Base-by-base conservation (phyloP, 2,113 vertebrate genomes). In the Verasper variegatus region DNA sequence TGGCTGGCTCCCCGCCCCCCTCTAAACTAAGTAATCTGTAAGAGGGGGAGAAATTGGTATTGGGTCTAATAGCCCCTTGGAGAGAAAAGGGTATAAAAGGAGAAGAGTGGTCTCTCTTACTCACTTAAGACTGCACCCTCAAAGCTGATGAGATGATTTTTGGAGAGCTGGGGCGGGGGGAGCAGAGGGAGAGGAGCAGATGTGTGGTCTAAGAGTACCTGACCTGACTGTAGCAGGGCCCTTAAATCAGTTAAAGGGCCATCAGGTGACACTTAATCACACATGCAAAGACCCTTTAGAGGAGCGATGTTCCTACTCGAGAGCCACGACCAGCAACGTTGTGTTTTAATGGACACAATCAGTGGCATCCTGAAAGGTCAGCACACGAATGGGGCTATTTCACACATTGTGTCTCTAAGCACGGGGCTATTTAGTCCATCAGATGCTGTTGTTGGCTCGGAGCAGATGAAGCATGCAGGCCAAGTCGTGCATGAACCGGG, bases 201-300 rank as follows among this genome's bases (percentile, higher is more conserved):
- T 82, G 73, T 74, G 65, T 80, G 81, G 68, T 70, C 59, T 64
- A 82, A 78, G 72, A 86, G 72, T 66, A 80, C 78, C 85, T 87
- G 84, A 82, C 80, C 75, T 3, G n/a, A 87, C 71, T 82, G 60
- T 58, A 74, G 73, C 45, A 62, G 55, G 55, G 59, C 65, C 78
- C 87, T 82, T 84, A 78, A 88, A 87, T 90, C 76, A 86, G 54
- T 63, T 84, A 37, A 83, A 82, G 82, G 65, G 60, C 72, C 76
- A 77, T 88, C 77, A 85, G 76, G 54, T 20, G 40, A 68, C 73
- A 63, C 72, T 80, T 83, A 42, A 84, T 85, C 80, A 71, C 70
- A 67, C 67, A 78, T 8, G n/a, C 35, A 81, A 61, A 81, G 70
- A 78, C 64, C 37, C 63, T 78, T 75, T 2, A 74, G 35, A 74